Percentiles rank a stretch among this genome's conserved stretches.
These are phyloP conservation scores for Labeo calbasu DNA, from an alignment of 2,797 vertebrate species.

Conservation along the genomic window DNA sequence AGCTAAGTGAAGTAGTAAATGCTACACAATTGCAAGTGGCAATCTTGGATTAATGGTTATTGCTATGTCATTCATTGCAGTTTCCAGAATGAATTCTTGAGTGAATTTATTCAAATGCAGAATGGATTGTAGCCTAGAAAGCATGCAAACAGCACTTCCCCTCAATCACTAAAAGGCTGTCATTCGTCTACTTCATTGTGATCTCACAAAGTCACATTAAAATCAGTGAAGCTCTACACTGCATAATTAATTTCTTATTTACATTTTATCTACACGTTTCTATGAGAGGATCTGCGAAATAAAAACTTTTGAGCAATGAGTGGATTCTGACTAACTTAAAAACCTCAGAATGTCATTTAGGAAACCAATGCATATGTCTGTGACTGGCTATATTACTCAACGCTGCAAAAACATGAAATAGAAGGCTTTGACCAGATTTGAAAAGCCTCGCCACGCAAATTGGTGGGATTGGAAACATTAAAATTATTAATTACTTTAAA, in stretches of 20 bases:
- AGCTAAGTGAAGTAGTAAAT: neutral
- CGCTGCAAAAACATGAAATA: neutral
- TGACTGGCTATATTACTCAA: neutral
- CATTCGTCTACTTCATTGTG: neutral
- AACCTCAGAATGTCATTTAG: neutral
- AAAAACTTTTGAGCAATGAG: no score
- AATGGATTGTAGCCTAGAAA: neutral
- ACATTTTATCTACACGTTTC: neutral
- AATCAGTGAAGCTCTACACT: neutral
- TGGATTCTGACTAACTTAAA: neutral
- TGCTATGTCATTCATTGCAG: neutral
- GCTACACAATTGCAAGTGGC: neutral
- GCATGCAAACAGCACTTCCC: neutral
- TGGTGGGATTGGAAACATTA: no score
- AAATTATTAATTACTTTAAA: no score
- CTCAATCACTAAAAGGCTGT: neutral
- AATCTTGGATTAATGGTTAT: conserved; percentile 9
- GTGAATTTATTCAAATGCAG: neutral
- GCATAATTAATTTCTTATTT: neutral
- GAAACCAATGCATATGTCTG: neutral
- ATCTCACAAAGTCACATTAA: neutral
- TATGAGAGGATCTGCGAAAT: neutral
- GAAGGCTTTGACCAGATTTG: neutral
- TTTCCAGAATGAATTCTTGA: neutral
- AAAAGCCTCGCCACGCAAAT: neutral